Percentiles rank a stretch among this genome's conserved stretches.
Evolutionary conservation across 2,113 vertebrate species (phyloP).

Genomic region (Spheniscus mendiculus): DNA sequence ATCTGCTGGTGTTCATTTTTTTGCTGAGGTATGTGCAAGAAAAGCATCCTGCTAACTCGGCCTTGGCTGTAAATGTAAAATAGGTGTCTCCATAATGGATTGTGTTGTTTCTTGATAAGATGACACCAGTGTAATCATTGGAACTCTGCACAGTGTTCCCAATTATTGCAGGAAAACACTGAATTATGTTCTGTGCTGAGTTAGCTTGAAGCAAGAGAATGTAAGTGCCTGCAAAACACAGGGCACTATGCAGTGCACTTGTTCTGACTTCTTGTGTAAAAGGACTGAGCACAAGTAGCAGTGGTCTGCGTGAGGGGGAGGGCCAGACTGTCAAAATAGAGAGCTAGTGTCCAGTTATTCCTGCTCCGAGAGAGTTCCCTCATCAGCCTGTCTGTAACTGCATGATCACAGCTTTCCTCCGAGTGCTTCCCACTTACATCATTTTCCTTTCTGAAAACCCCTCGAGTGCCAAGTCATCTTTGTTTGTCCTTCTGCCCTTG

Average conservation of each 20-base stretch:
- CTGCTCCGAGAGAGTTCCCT: not conserved
- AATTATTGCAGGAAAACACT: conserved; percentile 33
- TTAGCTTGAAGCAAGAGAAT: not conserved
- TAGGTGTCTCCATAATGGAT: conserved; percentile 60
- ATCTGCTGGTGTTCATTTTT: not conserved
- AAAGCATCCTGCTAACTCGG: not conserved
- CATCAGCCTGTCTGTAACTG: not conserved
- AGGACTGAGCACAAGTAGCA: not conserved
- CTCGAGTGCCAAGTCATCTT: not conserved
- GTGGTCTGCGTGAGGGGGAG: not conserved
- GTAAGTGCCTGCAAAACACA: not conserved
- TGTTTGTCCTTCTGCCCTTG: not conserved
- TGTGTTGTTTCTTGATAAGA: conserved; percentile 47
- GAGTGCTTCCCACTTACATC: accelerated
- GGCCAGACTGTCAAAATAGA: not conserved
- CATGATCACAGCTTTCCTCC: not conserved
- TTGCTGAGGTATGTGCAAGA: conserved; percentile 41
- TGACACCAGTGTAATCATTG: conserved; percentile 49
- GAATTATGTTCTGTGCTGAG: not conserved
- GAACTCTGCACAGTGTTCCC: conserved; percentile 11
- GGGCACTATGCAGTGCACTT: not conserved
- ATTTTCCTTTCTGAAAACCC: not conserved
- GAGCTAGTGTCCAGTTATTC: accelerated
- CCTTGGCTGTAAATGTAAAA: conserved; percentile 19
- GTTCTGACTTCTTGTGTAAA: not conserved